These are phyloP conservation scores for Apis mellifera DNA, from an alignment of 1,140 invertebrate genomes.

Conservation along the genomic window Amel_HAv3.1 CM009942.2:8857501-8858000, in stretches of 20 bases:
- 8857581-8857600: conserved; percentile 18
- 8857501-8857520: conserved; percentile 49
- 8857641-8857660: too few species aligned
- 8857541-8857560: background rate
- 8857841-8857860: conserved; percentile 92
- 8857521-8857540: conserved; percentile 17
- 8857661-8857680: conserved; percentile 2
- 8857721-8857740: background rate
- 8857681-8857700: conserved; percentile 51
- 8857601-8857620: conserved; percentile 20
- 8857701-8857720: conserved; percentile 35
- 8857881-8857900: background rate
- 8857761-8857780: conserved; percentile 98
- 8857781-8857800: conserved; percentile 99
- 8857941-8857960: background rate
- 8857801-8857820: conserved; percentile 96
- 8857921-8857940: background rate
- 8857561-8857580: background rate
- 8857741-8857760: conserved; percentile 86
- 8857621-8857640: conserved; percentile 4
- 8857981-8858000: background rate
- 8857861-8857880: conserved; percentile 41
- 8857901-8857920: background rate
- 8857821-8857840: conserved; percentile 97
- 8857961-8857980: background rate